These are phyloP conservation scores for Lepus europaeus DNA, from an alignment of 2,113 vertebrate species.

Conservation along the genomic window DNA sequence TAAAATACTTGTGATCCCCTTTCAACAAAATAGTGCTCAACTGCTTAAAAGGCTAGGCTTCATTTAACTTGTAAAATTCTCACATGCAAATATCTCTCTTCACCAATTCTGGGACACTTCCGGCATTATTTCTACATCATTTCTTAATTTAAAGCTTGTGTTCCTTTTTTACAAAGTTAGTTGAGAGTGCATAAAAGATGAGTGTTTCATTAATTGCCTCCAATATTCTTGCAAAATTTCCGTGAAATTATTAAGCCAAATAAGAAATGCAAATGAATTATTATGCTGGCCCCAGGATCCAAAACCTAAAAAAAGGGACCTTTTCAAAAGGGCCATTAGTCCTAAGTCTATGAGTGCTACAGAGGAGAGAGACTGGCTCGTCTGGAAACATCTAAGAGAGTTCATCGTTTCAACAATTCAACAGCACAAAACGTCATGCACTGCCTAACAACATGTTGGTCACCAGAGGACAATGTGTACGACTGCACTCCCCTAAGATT, in stretches of 20 bases:
- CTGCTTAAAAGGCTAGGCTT: neutral
- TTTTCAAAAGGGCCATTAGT: neutral
- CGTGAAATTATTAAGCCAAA: neutral
- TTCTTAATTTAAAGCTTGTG: neutral
- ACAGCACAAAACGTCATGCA: neutral
- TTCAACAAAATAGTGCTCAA: neutral
- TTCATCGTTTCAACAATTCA: neutral
- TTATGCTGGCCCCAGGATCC: neutral
- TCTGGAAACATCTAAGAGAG: constrained; percentile 13
- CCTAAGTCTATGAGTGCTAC: neutral
- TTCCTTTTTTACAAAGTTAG: neutral
- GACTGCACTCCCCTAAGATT: neutral
- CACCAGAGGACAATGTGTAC: too few species aligned
- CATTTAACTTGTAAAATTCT: neutral
- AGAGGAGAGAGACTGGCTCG: neutral
- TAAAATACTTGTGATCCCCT: neutral
- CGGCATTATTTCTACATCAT: neutral
- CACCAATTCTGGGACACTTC: neutral
- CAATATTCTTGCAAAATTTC: constrained; percentile 14
- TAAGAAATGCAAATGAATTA: constrained; percentile 13
- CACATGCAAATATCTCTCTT: neutral
- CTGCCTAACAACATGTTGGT: neutral
- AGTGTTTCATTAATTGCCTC: neutral
- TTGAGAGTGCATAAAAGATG: constrained; percentile 17
- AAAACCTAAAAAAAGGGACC: neutral